A percentile compares a stretch with the other conserved stretches of the same genome.
Conservation (phyloP, 2,113 vertebrate genomes). For the Calonectris borealis region DNA sequence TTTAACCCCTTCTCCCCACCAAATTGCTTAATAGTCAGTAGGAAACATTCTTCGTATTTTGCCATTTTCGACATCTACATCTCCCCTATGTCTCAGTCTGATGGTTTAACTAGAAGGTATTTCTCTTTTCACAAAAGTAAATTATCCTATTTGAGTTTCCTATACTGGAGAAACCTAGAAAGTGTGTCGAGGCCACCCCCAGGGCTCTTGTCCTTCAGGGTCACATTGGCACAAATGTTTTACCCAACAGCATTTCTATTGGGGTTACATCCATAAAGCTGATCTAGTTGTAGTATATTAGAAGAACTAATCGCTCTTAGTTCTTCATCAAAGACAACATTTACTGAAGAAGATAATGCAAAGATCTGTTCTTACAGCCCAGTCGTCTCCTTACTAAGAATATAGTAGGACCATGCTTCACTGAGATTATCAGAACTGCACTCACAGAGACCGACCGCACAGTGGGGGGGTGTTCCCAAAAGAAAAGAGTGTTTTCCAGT, state of each 20-base stretch:
- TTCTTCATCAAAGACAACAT: slow-evolving; percentile 30
- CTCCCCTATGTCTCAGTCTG: neutral
- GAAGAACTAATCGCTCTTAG: neutral
- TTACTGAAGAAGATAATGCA: neutral
- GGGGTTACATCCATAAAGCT: neutral
- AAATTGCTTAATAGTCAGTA: neutral
- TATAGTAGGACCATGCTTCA: neutral
- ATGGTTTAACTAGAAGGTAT: neutral
- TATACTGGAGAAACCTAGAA: neutral
- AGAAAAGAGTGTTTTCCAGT: neutral
- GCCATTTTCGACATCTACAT: neutral
- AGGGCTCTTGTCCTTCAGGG: neutral
- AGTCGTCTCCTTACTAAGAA: neutral
- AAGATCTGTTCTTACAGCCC: slow-evolving; percentile 18
- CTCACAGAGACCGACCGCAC: neutral
- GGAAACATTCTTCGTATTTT: neutral
- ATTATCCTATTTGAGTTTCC: neutral
- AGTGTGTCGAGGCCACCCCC: neutral
- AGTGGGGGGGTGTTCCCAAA: neutral
- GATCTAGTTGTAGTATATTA: neutral
- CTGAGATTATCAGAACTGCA: neutral
- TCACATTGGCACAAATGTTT: neutral
- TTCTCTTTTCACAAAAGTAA: neutral
- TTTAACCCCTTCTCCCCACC: neutral
- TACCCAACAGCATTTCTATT: neutral